Percentiles rank a stretch among this genome's conserved stretches.
phyloP scores from a whole-genome alignment of 2,113 vertebrate species.

The Pomatostomus ruficeps region DNA sequence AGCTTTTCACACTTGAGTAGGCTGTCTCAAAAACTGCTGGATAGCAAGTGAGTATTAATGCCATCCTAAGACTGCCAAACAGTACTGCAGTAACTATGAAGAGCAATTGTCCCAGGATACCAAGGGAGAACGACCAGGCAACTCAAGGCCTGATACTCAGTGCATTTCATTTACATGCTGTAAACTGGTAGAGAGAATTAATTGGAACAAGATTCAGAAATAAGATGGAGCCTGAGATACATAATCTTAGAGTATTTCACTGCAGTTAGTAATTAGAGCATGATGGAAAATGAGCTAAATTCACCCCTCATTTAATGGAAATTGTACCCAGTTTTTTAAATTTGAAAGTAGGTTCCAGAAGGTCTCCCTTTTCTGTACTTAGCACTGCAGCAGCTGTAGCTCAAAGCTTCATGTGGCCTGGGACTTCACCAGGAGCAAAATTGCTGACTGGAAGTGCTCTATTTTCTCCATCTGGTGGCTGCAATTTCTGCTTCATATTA shows the following conservation, averaged over 20 bases:
- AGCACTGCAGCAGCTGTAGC: neutral
- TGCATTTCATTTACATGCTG: neutral
- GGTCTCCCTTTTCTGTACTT: neutral
- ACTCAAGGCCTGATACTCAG: neutral
- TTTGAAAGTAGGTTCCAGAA: neutral
- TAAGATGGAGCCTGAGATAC: neutral
- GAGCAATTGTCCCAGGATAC: neutral
- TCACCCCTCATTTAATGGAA: neutral
- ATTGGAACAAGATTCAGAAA: neutral
- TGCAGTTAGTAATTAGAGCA: neutral
- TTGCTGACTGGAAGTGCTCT: neutral
- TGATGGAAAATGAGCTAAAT: neutral
- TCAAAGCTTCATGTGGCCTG: neutral
- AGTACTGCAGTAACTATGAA: neutral
- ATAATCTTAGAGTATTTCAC: neutral
- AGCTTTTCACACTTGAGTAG: neutral
- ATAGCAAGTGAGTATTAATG: neutral
- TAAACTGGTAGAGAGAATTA: neutral
- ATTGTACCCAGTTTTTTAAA: neutral
- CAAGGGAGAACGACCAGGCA: neutral
- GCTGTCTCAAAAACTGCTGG: neutral
- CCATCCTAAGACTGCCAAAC: neutral
- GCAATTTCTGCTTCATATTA: neutral
- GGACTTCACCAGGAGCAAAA: neutral
- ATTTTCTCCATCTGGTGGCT: neutral